Base-by-base conservation (phyloP, 2,888 invertebrate species). In the Galerucella pusilla region DNA sequence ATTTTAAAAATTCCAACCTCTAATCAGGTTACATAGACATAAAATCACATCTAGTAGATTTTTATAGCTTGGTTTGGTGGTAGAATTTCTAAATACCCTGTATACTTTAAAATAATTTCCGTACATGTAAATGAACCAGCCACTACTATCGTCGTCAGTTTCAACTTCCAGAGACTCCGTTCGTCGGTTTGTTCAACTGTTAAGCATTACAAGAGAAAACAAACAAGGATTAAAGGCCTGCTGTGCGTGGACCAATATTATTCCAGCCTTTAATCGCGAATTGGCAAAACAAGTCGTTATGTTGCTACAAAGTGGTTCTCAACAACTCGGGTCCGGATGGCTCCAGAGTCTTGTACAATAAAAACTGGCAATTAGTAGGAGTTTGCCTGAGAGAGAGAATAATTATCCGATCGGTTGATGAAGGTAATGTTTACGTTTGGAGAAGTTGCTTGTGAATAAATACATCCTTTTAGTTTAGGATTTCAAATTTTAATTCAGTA, bases 261-360 rank as follows among this genome's bases (percentile, higher is more conserved):
- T 74, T 71, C 42, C 66, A 75, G 73, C 76, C 76, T 75, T 75
- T 73, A 78, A 73, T 75, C 69, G 68, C 67, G 61, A 77, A 75
- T 77, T 73, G 73, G 73, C 78, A 66, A 74, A 71, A 78, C 78
- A 76, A 75, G 75, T 71, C 66, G 49, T 70, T 72, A 60, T 64
- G 72, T 67, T 69, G 75, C 60, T 68, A 73, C 60, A 73, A 72
- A 75, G 75, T 69, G 73, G 66, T 68, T 68, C 57, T 70, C 64
- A 70, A 57, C 57, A 3, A 42, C 46, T 57, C 12, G 54, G 65
- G 64, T 46, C 65, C 35, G 64, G 54, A 52, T 64, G 61, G 68
- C 74, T 71, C 67, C 28, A 54, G 61, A 71, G 63, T 60, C 64
- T 68, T 71, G 71, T 75, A 49, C 71, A 75, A 60, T 64, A 71